Conservation (phyloP, 2,888 invertebrate species). For the Parelbella ahira region DNA sequence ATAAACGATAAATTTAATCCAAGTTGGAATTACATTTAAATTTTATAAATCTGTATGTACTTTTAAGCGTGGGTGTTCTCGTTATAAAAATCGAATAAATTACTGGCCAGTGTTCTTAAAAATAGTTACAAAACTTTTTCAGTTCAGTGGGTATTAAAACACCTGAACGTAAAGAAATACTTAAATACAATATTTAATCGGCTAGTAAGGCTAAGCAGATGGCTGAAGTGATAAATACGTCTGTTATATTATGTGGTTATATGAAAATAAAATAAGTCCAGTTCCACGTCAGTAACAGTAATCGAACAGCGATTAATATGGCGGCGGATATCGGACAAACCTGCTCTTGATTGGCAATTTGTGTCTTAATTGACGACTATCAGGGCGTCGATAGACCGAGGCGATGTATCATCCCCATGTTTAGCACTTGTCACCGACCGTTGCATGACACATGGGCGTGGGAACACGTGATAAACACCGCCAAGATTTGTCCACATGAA, state of each 20-base stretch:
- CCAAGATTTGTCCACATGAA: conserved; percentile 9
- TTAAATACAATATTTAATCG: too few species aligned
- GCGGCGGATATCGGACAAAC: conserved; percentile 15
- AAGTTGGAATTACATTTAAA: too few species aligned
- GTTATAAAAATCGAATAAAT: too few species aligned
- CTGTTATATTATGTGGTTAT: conserved; percentile 1
- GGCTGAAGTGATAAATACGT: too few species aligned
- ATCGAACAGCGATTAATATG: conserved; percentile 19
- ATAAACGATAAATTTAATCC: too few species aligned
- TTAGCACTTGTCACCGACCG: conserved; percentile 14
- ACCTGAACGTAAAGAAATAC: too few species aligned
- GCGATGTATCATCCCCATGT: conserved; percentile 20
- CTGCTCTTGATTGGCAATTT: conserved; percentile 26
- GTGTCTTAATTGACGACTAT: conserved; percentile 23
- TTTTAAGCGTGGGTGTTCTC: too few species aligned
- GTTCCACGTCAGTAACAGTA: conserved; percentile 17
- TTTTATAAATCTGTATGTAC: too few species aligned
- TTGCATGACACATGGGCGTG: conserved; percentile 14
- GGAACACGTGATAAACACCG: conserved; percentile 7
- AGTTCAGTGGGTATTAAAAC: too few species aligned
- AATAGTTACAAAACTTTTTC: too few species aligned
- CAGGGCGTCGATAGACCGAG: conserved; percentile 9
- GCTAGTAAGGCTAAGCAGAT: too few species aligned
- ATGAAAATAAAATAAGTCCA: conserved; percentile 5
- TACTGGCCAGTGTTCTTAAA: too few species aligned